A percentile compares a stretch with the other conserved stretches of the same genome.
These are phyloP conservation scores for Leptinotarsa haldemani DNA, from an alignment of 2,888 invertebrate species.

Conservation along the genomic window DNA sequence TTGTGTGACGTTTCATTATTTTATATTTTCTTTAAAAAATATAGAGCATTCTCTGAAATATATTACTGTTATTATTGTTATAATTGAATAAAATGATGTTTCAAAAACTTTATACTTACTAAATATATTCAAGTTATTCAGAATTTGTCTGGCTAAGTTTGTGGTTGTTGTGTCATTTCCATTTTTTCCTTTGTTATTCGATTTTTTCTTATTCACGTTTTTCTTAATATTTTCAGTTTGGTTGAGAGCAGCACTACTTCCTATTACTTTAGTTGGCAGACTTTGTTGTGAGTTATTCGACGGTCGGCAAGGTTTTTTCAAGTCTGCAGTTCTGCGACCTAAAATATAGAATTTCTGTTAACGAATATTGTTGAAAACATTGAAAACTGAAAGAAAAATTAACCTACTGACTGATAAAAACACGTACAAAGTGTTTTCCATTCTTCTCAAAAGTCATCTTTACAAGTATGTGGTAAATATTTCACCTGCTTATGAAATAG, in stretches of 20 bases:
- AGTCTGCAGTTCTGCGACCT: conserved; percentile 60
- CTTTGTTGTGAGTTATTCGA: conserved; percentile 46
- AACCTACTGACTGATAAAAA: background rate
- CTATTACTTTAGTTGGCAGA: conserved; percentile 53
- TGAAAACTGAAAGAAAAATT: background rate
- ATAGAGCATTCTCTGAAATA: too few relatives aligned
- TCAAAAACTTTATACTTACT: conserved; percentile 64
- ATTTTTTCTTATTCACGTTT: conserved; percentile 63
- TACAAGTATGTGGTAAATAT: too few relatives aligned
- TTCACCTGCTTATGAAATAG: too few relatives aligned
- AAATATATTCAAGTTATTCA: conserved; percentile 86
- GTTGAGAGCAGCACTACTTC: conserved; percentile 58
- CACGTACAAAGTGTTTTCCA: background rate
- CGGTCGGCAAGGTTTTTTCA: conserved; percentile 53
- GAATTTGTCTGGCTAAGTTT: conserved; percentile 80
- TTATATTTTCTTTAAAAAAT: too few relatives aligned
- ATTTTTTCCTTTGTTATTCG: conserved; percentile 62
- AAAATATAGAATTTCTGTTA: conserved; percentile 23
- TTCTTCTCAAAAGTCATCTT: too few relatives aligned
- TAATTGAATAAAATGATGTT: too few relatives aligned
- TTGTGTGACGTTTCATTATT: too few relatives aligned
- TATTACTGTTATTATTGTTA: too few relatives aligned
- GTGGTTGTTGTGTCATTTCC: conserved; percentile 68
- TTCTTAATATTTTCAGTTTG: conserved; percentile 52
- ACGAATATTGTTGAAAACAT: background rate